A percentile compares a stretch with the other conserved stretches of the same genome.
Evolutionary conservation across 2,888 invertebrate species (phyloP).

Genomic region (Anthrax anthrax): DNA sequence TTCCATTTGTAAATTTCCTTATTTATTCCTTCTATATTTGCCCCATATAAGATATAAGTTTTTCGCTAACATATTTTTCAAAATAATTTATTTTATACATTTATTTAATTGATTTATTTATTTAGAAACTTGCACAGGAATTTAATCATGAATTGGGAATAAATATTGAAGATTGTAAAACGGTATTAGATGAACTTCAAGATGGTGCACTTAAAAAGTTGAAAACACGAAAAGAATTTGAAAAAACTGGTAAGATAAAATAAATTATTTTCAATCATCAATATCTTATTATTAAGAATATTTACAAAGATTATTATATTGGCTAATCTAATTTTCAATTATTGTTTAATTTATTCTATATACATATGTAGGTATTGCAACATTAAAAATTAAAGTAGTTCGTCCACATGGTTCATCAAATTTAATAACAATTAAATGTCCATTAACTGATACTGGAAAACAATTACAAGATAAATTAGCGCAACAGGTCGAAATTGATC

Average conservation of each 20-base stretch:
- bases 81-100: too few relatives aligned
- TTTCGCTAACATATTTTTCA: too few relatives aligned
- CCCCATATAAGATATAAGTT: too few relatives aligned
- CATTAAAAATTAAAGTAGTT: slow-evolving; percentile 52
- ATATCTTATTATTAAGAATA: too few relatives aligned
- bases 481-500: slow-evolving; percentile 31
- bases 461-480: slow-evolving; percentile 43
- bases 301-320: too few relatives aligned
- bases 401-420: slow-evolving; percentile 37
- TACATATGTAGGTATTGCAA: slow-evolving; percentile 52
- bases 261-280: too few relatives aligned
- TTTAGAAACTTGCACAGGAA: slow-evolving; percentile 50
- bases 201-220: slow-evolving; percentile 55
- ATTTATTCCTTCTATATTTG: too few relatives aligned
- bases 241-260: slow-evolving; percentile 41
- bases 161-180: slow-evolving; percentile 37
- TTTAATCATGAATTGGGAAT: slow-evolving; percentile 43
- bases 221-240: slow-evolving; percentile 51
- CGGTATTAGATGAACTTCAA: slow-evolving; percentile 48
- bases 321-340: too few relatives aligned
- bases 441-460: slow-evolving; percentile 38
- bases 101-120: too few relatives aligned
- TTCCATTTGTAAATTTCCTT: not conserved
- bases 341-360: too few relatives aligned
- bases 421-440: slow-evolving; percentile 42